These are phyloP conservation scores for Idaea aversata DNA, from an alignment of 2,888 invertebrate genomes.

Conservation along the genomic window DNA sequence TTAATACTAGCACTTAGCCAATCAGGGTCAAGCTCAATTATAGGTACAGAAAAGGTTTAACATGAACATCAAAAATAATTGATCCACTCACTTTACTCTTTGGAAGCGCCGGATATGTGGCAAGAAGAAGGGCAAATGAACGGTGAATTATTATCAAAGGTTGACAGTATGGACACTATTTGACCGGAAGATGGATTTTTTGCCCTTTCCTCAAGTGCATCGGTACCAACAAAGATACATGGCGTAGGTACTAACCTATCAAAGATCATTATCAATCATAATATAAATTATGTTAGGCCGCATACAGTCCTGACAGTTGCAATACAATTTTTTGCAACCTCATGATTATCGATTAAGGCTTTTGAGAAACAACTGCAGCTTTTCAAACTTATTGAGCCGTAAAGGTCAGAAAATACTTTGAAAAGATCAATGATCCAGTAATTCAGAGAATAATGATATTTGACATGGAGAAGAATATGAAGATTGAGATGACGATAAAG, in stretches of 20 bases:
- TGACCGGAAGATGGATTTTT: not conserved
- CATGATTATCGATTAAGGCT: not conserved
- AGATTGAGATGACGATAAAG: not conserved
- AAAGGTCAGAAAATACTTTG: not conserved
- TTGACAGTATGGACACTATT: not conserved
- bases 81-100: not conserved
- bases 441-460: not conserved
- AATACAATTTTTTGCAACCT: not conserved
- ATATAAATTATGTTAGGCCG: not conserved
- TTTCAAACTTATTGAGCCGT: not conserved
- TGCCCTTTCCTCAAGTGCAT: not conserved
- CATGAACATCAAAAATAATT: not conserved
- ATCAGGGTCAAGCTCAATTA: not conserved
- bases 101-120: not conserved
- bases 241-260: not conserved
- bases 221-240: not conserved
- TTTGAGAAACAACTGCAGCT: not conserved
- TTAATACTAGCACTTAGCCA: not conserved
- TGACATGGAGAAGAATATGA: not conserved
- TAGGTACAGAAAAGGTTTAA: not conserved
- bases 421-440: not conserved
- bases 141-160: not conserved
- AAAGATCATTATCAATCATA: not conserved
- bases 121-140: not conserved
- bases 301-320: not conserved